Percentiles rank a stretch among this genome's conserved stretches.
Evolutionary conservation across 2,797 vertebrate genomes (phyloP).

Genomic region (Anguilla marmorata): DNA sequence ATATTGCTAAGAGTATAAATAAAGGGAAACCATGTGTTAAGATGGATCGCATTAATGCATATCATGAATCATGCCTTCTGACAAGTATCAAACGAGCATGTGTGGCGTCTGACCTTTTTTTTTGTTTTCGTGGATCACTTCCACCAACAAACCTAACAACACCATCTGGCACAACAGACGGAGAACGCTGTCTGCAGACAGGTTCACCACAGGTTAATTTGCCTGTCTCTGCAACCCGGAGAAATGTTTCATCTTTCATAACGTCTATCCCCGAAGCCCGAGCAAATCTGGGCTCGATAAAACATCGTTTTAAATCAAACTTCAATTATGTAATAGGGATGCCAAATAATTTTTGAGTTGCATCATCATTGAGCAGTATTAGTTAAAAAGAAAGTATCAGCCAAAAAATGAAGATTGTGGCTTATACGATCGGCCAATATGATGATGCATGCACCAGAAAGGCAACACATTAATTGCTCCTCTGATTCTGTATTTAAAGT

Average conservation of each 20-base stretch:
- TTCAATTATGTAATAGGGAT: background rate
- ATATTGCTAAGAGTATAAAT: background rate
- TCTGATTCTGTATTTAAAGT: no score
- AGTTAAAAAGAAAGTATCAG: background rate
- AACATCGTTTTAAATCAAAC: background rate
- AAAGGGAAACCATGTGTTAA: background rate
- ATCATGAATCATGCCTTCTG: background rate
- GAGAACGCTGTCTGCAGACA: background rate
- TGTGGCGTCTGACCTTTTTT: background rate
- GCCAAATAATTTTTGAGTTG: background rate
- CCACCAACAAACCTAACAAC: conserved; percentile 9
- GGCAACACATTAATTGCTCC: no score
- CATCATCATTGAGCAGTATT: background rate
- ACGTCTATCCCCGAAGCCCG: background rate
- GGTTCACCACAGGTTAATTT: conserved; percentile 26
- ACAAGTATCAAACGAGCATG: background rate
- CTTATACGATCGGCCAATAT: background rate
- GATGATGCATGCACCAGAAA: background rate
- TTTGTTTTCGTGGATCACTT: background rate
- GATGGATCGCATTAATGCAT: background rate
- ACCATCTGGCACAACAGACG: background rate
- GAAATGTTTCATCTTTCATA: conserved; percentile 10
- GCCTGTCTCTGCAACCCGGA: conserved; percentile 26
- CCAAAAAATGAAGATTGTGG: background rate
- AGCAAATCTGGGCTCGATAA: background rate